These are phyloP conservation scores for Theonella swinhoei DNA, from an alignment of 37 sponge, comb jelly and placozoan genomes.

Conservation along the genomic window DNA sequence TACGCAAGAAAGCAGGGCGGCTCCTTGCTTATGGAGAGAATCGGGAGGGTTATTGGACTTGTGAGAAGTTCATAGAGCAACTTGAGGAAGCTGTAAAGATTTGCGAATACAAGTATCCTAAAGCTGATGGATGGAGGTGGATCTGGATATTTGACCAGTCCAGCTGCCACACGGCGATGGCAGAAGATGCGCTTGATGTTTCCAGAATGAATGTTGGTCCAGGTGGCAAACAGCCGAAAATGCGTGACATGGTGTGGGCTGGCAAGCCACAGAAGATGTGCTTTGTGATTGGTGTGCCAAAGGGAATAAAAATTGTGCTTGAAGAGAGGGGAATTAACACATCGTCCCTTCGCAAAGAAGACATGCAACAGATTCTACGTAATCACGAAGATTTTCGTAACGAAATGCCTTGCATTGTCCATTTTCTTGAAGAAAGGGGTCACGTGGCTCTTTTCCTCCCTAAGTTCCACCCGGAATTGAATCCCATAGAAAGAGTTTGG, in stretches of 20 bases:
- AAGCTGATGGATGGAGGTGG: conserved; percentile 38
- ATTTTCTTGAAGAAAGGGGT: conserved; percentile 2
- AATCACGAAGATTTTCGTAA: conserved; percentile 36
- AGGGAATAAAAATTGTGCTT: conserved; percentile 33
- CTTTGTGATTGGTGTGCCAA: conserved; percentile 27
- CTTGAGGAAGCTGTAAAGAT: conserved; percentile 41
- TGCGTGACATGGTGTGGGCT: conserved; percentile 31
- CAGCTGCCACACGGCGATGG: conserved; percentile 47
- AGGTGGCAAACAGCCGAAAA: conserved; percentile 31
- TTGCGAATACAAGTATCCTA: conserved; percentile 58
- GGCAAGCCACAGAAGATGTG: background rate
- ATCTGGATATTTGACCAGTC: conserved; percentile 65
- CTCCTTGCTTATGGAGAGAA: conserved; percentile 6
- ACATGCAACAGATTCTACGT: conserved; percentile 4
- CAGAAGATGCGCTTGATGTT: conserved; percentile 44
- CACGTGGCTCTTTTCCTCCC: conserved; percentile 18
- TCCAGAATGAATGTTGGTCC: conserved; percentile 25
- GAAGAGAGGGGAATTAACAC: conserved; percentile 30
- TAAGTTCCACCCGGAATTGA: conserved; percentile 42
- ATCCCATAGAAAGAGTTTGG: conserved; percentile 41
- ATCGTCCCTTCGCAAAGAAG: background rate
- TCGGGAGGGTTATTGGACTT: conserved; percentile 47
- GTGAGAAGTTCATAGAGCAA: conserved; percentile 41
- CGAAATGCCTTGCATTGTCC: conserved; percentile 1
- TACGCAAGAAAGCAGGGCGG: background rate